Evolutionary conservation across 1,140 invertebrate species (phyloP), one percentile per base, ranked within the genome.

Genomic region (Temnothorax longispinosus): DNA sequence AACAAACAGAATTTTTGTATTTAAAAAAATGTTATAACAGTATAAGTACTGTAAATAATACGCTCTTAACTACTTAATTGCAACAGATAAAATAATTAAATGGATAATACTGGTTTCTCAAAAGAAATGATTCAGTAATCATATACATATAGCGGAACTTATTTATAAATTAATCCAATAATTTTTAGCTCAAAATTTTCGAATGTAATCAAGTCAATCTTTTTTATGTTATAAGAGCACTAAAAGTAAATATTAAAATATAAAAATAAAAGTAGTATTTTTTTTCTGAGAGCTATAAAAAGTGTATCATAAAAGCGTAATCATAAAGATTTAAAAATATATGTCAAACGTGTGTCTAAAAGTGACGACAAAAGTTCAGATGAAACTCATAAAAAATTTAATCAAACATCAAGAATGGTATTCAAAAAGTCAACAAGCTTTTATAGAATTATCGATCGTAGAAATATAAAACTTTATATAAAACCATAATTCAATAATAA

Each of bases 241-340:
- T 44, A 72, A 72, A 72, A n/a, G 4, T 11, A 10, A 32, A 50
- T 50, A 32, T 27, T 32, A 52, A 35, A 72, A 27, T 18, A 50
- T 47, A 35, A 52, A 72, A 52, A 1, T 21, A 72, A 18, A 6
- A 35, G 4, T 47, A 13, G 11, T 10, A 52, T 18, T 72, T 35
- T 72, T 27, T 67, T 15, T 5, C 11, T 71, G 11, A 72, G 4
- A 35, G 27, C 8, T 10, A 50, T 52, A 52, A 35, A 52, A 32
- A 72, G 47, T 2, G 18, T 35, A 35, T 52, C 27, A 27, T 27
- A 27, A 27, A 27, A 27, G 27, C 10, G 27, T 35, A 35, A 15
- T 52, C 44, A n/a, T 15, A 72, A 52, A 72, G 69, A 15, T 72
- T 72, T 50, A 72, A 72, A 52, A 72, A 72, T 52, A 27, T 32